Evolutionary conservation across 2,113 vertebrate genomes (phyloP).

Genomic region (Notechis scutatus): DNA sequence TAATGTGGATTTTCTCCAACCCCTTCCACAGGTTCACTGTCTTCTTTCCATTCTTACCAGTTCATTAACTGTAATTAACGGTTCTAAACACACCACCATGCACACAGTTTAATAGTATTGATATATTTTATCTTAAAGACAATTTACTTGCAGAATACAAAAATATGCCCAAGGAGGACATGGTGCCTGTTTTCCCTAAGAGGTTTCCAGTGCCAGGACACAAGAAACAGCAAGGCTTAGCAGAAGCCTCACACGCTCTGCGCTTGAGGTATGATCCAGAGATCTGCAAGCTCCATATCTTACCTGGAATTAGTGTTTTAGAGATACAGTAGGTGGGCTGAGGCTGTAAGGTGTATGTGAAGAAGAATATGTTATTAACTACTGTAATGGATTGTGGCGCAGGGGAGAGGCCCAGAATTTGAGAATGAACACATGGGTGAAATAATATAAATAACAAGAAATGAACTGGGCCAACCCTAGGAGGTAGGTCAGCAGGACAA

Average conservation of each 20-base stretch:
- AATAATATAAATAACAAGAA: conserved; percentile 21
- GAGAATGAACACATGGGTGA: background rate
- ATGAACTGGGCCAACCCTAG: conserved; percentile 1
- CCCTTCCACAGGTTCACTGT: background rate
- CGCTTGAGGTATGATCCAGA: background rate
- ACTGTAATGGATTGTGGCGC: background rate
- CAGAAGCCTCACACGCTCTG: background rate
- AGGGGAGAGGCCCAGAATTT: background rate
- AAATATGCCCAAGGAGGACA: conserved; percentile 10
- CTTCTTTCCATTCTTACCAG: background rate
- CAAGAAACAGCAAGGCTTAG: background rate
- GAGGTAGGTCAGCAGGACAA: conserved; percentile 32
- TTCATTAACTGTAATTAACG: background rate
- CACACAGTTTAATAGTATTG: background rate
- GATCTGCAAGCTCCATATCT: background rate
- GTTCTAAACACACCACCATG: background rate
- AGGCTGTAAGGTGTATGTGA: background rate
- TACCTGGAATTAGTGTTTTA: conserved; percentile 11
- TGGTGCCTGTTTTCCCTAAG: background rate
- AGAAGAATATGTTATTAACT: background rate
- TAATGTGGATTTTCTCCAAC: background rate
- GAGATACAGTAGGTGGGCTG: conserved; percentile 11
- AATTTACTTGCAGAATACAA: conserved; percentile 36
- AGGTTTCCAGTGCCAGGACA: background rate
- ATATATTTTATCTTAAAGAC: conserved; percentile 41